Percentiles rank a stretch among this genome's conserved stretches.
Evolutionary conservation across 2,113 vertebrate genomes (phyloP).

Genomic region (Gobius niger): DNA sequence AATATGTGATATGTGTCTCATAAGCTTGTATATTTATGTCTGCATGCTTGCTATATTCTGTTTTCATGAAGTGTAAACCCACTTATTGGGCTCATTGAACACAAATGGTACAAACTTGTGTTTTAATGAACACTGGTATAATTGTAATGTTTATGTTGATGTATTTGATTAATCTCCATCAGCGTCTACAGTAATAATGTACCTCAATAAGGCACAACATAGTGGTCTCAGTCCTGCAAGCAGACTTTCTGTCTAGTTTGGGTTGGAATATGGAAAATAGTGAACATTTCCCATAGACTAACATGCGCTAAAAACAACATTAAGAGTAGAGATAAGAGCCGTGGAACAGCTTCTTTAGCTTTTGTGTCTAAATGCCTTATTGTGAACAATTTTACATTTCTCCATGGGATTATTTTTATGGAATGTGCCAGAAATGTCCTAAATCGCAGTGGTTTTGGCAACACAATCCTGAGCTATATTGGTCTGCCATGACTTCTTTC

Average conservation of each 20-base stretch:
- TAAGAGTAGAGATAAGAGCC: too few relatives aligned
- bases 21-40: slow-evolving; percentile 12
- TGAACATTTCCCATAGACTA: too few relatives aligned
- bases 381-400: too few relatives aligned
- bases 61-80: slow-evolving; percentile 41
- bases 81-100: background rate
- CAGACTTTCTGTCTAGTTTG: background rate
- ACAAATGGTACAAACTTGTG: background rate
- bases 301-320: too few relatives aligned
- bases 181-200: background rate
- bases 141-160: background rate
- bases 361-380: too few relatives aligned
- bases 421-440: too few relatives aligned
- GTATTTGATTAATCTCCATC: background rate
- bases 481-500: too few relatives aligned
- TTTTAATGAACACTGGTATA: background rate
- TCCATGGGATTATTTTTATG: too few relatives aligned
- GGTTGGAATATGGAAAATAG: too few relatives aligned
- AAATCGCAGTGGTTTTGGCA: too few relatives aligned
- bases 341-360: too few relatives aligned
- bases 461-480: too few relatives aligned
- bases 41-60: slow-evolving; percentile 10
- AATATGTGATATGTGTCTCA: slow-evolving; percentile 6
- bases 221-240: background rate
- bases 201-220: background rate